Percentiles rank a stretch among this genome's conserved stretches.
Conservation (phyloP, 2,113 vertebrate genomes). For the Asarcornis scutulata region DNA sequence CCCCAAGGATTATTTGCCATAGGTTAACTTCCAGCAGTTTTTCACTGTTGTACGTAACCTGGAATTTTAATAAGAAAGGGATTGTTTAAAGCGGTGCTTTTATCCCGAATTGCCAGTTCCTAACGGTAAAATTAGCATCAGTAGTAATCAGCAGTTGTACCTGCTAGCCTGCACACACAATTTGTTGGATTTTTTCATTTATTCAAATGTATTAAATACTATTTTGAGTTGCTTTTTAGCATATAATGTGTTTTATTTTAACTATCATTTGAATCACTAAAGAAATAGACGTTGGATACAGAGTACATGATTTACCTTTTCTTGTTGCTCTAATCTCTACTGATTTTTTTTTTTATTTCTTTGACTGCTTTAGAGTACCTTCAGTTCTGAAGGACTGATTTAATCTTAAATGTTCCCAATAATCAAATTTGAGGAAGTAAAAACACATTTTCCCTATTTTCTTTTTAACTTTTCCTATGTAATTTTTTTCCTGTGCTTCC, state of each 20-base stretch:
- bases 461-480: background rate
- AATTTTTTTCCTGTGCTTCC: background rate
- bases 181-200: background rate
- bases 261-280: background rate
- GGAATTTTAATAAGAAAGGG: slow-evolving; percentile 22
- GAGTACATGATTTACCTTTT: background rate
- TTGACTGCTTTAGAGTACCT: background rate
- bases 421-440: background rate
- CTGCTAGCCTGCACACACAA: background rate
- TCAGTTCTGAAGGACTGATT: background rate
- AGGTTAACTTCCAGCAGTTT: background rate
- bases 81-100: background rate
- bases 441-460: slow-evolving; percentile 1
- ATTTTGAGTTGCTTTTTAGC: background rate
- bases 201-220: background rate
- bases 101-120: background rate
- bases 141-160: background rate
- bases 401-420: background rate
- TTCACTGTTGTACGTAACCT: background rate
- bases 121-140: background rate
- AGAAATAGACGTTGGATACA: background rate
- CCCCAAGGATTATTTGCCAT: slow-evolving; percentile 2
- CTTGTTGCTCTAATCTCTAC: background rate
- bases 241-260: background rate
- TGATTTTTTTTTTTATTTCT: background rate